A percentile compares a stretch with the other conserved stretches of the same genome.
Evolutionary conservation across 2,888 invertebrate species (phyloP).

Genomic region (Heliconius charithonia): DNA sequence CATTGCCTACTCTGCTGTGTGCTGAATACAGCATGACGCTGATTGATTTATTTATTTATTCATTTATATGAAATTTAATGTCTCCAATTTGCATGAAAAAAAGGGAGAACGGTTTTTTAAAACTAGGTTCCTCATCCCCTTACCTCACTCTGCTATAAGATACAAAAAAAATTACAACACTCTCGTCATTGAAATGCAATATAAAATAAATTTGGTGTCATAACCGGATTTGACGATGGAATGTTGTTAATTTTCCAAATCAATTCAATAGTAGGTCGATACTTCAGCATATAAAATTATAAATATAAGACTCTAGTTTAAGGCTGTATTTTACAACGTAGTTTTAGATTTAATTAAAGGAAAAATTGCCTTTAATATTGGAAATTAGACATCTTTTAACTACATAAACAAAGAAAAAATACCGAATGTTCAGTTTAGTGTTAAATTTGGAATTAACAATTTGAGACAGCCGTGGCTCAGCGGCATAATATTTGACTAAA

Average conservation of each 20-base stretch:
- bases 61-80: not conserved
- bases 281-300: not conserved
- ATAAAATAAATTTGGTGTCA: constrained; percentile 35
- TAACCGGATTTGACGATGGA: constrained; percentile 39
- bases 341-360: no score
- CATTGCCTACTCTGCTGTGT: no score
- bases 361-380: no score
- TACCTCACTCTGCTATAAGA: not conserved
- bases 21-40: no score
- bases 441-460: no score
- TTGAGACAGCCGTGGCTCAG: no score
- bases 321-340: not conserved
- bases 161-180: not conserved
- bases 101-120: not conserved
- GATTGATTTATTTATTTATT: no score
- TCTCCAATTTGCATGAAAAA: not conserved
- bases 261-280: not conserved
- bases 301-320: not conserved
- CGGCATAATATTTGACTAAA: no score
- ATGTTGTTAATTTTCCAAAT: constrained; percentile 42
- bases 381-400: no score
- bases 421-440: no score
- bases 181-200: not conserved
- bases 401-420: no score
- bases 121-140: not conserved